Evolutionary conservation across 2,888 invertebrate genomes (phyloP).

Genomic region (Tholera decimalis): DNA sequence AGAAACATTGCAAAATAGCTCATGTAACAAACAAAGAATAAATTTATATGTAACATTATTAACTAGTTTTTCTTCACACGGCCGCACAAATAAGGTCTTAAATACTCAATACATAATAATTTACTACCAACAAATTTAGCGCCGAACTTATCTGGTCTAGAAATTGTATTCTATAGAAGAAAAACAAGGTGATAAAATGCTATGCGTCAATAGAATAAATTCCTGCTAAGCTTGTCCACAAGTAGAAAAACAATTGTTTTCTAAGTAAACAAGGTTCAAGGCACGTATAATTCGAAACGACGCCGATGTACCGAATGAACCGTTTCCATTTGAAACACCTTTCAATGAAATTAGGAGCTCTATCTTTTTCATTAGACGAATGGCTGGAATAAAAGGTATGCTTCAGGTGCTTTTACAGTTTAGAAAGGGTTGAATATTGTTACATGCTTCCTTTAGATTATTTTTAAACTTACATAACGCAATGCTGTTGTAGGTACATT

Average conservation of each 20-base stretch:
- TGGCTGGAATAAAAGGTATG: slow-evolving; percentile 48
- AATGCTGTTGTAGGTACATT: not conserved
- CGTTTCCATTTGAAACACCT: slow-evolving; percentile 61
- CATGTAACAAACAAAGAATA: slow-evolving; percentile 8
- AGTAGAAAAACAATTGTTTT: slow-evolving; percentile 55
- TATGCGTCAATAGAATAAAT: slow-evolving; percentile 52
- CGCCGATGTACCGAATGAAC: slow-evolving; percentile 50
- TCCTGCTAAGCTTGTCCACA: slow-evolving; percentile 36
- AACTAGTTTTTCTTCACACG: not conserved
- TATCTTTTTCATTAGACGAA: slow-evolving; percentile 66
- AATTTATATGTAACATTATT: not conserved
- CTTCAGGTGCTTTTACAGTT: slow-evolving; percentile 39
- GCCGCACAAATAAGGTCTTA: slow-evolving; percentile 20
- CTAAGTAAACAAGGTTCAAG: slow-evolving; percentile 65
- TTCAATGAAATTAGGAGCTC: slow-evolving; percentile 64
- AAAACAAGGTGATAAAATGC: slow-evolving; percentile 61
- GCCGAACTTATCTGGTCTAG: slow-evolving; percentile 10
- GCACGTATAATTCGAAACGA: slow-evolving; percentile 61
- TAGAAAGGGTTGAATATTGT: slow-evolving; percentile 36
- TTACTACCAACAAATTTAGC: slow-evolving; percentile 11
- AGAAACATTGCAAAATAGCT: not conserved
- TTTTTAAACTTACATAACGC: not conserved
- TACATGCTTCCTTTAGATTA: slow-evolving; percentile 2
- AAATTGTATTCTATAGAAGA: slow-evolving; percentile 19
- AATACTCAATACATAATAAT: slow-evolving; percentile 19